phyloP scores from a whole-genome alignment of 2,113 vertebrate species.

The Aptenodytes forsteri region DNA sequence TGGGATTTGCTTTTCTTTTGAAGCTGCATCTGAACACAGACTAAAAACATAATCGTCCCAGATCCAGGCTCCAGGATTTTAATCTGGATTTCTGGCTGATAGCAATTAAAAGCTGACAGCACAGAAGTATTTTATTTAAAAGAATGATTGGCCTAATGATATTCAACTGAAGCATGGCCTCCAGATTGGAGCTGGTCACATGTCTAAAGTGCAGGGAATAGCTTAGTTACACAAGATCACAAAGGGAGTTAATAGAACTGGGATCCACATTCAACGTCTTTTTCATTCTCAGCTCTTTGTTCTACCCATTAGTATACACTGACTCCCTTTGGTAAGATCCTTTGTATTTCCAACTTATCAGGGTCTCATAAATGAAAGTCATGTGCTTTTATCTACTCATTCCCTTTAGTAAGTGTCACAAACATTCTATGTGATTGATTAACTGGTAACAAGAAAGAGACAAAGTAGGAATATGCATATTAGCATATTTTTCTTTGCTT shows the following conservation, averaged over 20 bases:
- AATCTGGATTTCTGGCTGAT: slow-evolving; percentile 54
- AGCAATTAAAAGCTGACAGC: slow-evolving; percentile 49
- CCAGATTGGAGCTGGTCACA: slow-evolving; percentile 40
- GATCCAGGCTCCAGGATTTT: slow-evolving; percentile 41
- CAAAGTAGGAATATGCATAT: slow-evolving; percentile 58
- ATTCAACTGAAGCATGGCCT: slow-evolving; percentile 6
- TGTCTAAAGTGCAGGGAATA: neutral
- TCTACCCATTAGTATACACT: slow-evolving; percentile 64
- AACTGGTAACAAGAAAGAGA: slow-evolving; percentile 64
- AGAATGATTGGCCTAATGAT: slow-evolving; percentile 25
- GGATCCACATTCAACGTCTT: slow-evolving; percentile 20
- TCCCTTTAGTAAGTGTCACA: slow-evolving; percentile 67
- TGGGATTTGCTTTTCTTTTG: slow-evolving; percentile 45
- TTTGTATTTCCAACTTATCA: slow-evolving; percentile 68
- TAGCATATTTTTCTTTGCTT: slow-evolving; percentile 45
- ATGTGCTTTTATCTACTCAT: slow-evolving; percentile 67
- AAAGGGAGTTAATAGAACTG: slow-evolving; percentile 55
- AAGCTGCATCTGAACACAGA: slow-evolving; percentile 5
- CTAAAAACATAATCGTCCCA: slow-evolving; percentile 37
- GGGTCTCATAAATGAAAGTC: slow-evolving; percentile 63
- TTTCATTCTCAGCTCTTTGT: slow-evolving; percentile 59
- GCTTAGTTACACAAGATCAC: slow-evolving; percentile 49
- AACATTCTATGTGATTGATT: slow-evolving; percentile 68
- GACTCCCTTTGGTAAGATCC: slow-evolving; percentile 64
- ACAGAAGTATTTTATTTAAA: slow-evolving; percentile 31